These are phyloP conservation scores for Notothenia coriiceps DNA, from an alignment of 2,113 vertebrate genomes.

Conservation along the genomic window DNA sequence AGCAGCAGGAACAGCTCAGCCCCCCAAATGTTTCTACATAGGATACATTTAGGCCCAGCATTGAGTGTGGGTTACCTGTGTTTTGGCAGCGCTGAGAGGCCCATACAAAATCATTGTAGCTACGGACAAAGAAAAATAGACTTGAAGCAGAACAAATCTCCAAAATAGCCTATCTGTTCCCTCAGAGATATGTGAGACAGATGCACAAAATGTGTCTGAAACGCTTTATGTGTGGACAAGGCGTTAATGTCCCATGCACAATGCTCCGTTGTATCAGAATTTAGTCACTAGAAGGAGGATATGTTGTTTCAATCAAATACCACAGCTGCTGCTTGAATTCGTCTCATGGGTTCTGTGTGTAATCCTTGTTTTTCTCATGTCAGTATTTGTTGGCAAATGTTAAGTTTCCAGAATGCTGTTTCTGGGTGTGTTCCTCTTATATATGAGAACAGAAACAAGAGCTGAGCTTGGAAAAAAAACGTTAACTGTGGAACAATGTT, in stretches of 20 bases:
- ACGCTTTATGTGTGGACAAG: neutral
- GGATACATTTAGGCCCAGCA: neutral
- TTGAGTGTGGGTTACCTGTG: neutral
- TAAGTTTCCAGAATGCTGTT: conserved; percentile 60
- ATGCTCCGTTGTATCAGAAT: conserved; percentile 11
- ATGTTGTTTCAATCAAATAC: conserved; percentile 20
- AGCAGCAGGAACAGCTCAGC: neutral
- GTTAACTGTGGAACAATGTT: conserved; percentile 74
- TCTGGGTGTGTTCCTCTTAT: conserved; percentile 65
- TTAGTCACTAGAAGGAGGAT: conserved; percentile 10
- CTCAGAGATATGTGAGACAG: neutral
- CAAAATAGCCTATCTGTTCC: neutral
- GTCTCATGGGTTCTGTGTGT: conserved; percentile 3
- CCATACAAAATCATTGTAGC: neutral
- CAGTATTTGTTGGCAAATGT: conserved; percentile 45
- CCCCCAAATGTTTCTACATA: conserved; percentile 1
- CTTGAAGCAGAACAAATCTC: neutral
- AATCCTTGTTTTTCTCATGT: conserved; percentile 40
- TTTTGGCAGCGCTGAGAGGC: neutral
- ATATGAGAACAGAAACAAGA: conserved; percentile 56
- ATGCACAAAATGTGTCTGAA: neutral
- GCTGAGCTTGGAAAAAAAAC: conserved; percentile 59
- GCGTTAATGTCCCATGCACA: conserved; percentile 31
- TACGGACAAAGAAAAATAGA: neutral
- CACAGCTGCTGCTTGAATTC: conserved; percentile 43